Conservation (phyloP, 2,888 invertebrate species). For the Beris morrisii region DNA sequence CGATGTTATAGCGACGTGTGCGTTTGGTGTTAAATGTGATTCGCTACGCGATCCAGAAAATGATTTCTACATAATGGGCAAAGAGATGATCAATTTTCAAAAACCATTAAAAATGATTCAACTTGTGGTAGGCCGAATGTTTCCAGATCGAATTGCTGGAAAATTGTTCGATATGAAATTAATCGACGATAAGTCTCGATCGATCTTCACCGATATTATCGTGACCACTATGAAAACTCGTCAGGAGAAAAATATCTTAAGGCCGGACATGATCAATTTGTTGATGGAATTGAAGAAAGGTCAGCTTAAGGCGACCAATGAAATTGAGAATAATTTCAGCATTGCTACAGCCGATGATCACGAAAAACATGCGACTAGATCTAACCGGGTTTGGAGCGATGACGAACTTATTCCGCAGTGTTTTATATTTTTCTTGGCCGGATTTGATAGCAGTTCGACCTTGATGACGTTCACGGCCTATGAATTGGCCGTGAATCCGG, state of each 20-base stretch:
- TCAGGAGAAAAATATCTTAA: not conserved
- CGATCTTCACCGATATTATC: slow-evolving; percentile 4
- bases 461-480: slow-evolving; percentile 56
- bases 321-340: not conserved
- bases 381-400: slow-evolving; percentile 28
- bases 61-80: slow-evolving; percentile 58
- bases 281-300: slow-evolving; percentile 16
- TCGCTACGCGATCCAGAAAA: slow-evolving; percentile 57
- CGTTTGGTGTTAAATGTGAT: slow-evolving; percentile 59
- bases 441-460: slow-evolving; percentile 57
- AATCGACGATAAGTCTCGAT: not conserved
- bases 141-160: not conserved
- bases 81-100: slow-evolving; percentile 39
- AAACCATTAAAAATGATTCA: not conserved
- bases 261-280: slow-evolving; percentile 24
- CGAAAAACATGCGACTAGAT: not conserved
- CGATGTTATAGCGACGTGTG: slow-evolving; percentile 61
- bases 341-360: slow-evolving; percentile 6
- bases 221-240: not conserved
- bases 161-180: slow-evolving; percentile 11
- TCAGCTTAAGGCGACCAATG: not conserved
- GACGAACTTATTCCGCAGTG: slow-evolving; percentile 42
- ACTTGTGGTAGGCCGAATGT: not conserved
- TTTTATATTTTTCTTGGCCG: slow-evolving; percentile 57
- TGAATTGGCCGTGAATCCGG: slow-evolving; percentile 59